phyloP scores from a whole-genome alignment of 1,140 invertebrate species.

The Patella vulgata region DNA sequence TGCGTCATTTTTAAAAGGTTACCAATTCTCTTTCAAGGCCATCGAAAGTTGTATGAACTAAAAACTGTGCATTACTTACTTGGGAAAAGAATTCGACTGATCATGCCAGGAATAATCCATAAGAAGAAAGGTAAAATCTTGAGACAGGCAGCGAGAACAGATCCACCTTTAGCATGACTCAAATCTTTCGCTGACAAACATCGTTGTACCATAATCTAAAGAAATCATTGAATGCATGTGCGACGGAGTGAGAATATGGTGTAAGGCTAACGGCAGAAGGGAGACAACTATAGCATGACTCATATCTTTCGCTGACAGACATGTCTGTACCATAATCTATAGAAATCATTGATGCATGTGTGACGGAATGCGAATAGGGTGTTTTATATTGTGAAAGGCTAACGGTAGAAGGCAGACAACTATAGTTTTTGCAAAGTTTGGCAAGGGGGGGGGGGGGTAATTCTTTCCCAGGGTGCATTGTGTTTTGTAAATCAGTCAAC shows the following conservation, averaged over 20 bases:
- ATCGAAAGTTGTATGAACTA: too few relatives aligned
- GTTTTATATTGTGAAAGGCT: too few relatives aligned
- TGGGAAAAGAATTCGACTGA: slow-evolving; percentile 67
- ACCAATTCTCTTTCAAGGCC: too few relatives aligned
- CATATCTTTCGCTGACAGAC: slow-evolving; percentile 70
- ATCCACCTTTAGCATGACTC: slow-evolving; percentile 69
- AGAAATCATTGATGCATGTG: background rate
- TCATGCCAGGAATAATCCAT: slow-evolving; percentile 72
- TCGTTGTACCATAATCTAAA: slow-evolving; percentile 71
- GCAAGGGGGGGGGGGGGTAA: too few relatives aligned
- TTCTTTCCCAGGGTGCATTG: too few relatives aligned
- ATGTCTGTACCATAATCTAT: slow-evolving; percentile 71
- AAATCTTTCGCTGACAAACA: slow-evolving; percentile 70
- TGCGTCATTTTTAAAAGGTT: too few relatives aligned
- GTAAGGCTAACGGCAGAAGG: too few relatives aligned
- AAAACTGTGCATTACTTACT: too few relatives aligned
- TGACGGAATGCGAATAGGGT: background rate
- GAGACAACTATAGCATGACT: slow-evolving; percentile 70
- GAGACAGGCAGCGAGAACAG: slow-evolving; percentile 67
- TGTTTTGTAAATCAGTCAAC: too few relatives aligned
- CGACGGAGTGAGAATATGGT: background rate
- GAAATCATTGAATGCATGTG: background rate
- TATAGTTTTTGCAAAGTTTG: too few relatives aligned
- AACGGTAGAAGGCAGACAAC: slow-evolving; percentile 69
- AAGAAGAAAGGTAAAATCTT: slow-evolving; percentile 70